Conservation (phyloP, 2,797 vertebrate species). For the Epinephelus malabaricus region DNA sequence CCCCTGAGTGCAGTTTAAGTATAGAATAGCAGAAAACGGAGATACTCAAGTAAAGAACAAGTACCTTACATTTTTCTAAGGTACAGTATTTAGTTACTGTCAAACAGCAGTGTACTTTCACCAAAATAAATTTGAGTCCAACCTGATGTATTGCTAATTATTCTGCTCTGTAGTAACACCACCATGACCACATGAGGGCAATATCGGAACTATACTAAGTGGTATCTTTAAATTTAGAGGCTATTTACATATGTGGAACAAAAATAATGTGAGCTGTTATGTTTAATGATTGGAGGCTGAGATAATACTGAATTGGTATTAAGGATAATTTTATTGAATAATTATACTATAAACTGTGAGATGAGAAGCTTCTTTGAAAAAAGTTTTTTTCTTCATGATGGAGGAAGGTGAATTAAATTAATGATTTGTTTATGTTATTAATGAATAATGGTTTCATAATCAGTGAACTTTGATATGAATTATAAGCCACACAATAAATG, state of each 20-base stretch:
- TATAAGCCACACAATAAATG: background rate
- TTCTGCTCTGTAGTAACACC: conserved; percentile 11
- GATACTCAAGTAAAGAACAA: background rate
- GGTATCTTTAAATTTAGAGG: background rate
- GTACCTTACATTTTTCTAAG: background rate
- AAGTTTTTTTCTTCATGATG: no score
- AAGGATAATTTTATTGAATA: background rate
- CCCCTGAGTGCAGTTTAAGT: background rate
- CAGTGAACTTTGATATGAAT: background rate
- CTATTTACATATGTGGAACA: background rate
- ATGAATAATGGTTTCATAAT: background rate
- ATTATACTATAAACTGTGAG: background rate
- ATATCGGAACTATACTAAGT: background rate
- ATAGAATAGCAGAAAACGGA: background rate
- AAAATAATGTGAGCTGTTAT: background rate
- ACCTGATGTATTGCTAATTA: no score
- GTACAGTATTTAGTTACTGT: background rate
- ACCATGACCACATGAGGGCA: conserved; percentile 42
- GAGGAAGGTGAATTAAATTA: background rate
- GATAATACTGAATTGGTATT: background rate
- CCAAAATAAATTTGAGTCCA: background rate
- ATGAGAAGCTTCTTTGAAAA: no score
- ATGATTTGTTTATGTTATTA: background rate
- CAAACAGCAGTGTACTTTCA: background rate
- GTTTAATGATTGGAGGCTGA: background rate